These are phyloP conservation scores for Pygoscelis antarcticus DNA, from an alignment of 2,113 vertebrate species.

Conservation along the genomic window DNA sequence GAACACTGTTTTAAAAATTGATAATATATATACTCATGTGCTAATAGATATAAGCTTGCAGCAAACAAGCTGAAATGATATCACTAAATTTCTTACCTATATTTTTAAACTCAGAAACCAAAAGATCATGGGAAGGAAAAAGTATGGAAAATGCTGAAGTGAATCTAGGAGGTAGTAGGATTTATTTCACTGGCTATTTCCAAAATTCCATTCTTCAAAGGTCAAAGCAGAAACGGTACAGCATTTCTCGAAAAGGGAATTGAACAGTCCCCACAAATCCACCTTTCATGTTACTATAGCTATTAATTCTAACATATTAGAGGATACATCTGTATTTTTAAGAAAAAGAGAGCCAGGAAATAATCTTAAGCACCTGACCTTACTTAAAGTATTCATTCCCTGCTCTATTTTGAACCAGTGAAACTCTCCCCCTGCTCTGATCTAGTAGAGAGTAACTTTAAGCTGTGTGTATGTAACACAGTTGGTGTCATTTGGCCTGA, in stretches of 20 bases:
- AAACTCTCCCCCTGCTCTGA: not conserved
- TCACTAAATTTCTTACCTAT: not conserved
- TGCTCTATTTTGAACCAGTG: not conserved
- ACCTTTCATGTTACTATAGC: not conserved
- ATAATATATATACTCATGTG: not conserved
- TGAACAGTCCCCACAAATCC: not conserved
- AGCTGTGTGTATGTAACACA: not conserved
- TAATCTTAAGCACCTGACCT: not conserved
- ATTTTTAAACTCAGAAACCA: not conserved
- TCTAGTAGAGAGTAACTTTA: not conserved
- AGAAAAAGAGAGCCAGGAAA: not conserved
- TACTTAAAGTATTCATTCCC: not conserved
- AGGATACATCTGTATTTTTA: not conserved
- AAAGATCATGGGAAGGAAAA: not conserved
- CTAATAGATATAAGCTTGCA: not conserved
- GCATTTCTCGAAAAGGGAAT: not conserved
- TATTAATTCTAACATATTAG: not conserved
- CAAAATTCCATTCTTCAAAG: not conserved
- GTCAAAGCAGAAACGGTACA: not conserved
- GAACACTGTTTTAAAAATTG: not conserved
- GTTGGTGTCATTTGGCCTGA: not conserved
- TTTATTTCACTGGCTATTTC: not conserved
- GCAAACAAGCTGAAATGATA: not conserved
- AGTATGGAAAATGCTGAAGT: not conserved
- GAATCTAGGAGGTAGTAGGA: not conserved